These are phyloP conservation scores for Lasioglossum baleicum DNA, from an alignment of 1,140 invertebrate genomes.

Conservation along the genomic window DNA sequence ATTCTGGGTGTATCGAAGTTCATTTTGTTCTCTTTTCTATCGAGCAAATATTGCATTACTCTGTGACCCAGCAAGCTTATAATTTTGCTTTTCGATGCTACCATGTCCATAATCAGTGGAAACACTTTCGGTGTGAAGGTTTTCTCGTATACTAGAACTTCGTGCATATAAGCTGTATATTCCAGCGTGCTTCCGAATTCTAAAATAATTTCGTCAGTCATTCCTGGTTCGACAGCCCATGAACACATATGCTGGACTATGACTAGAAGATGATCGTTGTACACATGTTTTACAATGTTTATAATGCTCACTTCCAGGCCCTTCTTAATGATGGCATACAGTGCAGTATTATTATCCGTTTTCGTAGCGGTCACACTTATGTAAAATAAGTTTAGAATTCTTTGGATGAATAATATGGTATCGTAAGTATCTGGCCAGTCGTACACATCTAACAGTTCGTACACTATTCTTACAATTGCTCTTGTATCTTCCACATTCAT, in stretches of 20 bases:
- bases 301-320: conserved; percentile 76
- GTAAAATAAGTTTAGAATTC: conserved; percentile 78
- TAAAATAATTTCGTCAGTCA: conserved; percentile 73
- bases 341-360: conserved; percentile 1
- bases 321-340: conserved; percentile 59
- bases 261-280: conserved; percentile 72
- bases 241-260: conserved; percentile 74
- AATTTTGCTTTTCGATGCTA: conserved; percentile 75
- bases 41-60: conserved; percentile 80
- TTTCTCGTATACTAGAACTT: conserved; percentile 71
- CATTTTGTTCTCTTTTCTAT: conserved; percentile 78
- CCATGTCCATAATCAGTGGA: conserved; percentile 77
- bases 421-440: conserved; percentile 78
- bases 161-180: conserved; percentile 78
- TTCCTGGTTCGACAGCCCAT: conserved; percentile 68
- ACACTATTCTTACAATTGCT: conserved; percentile 75
- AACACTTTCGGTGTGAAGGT: conserved; percentile 77
- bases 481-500: conserved; percentile 42
- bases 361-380: conserved; percentile 69
- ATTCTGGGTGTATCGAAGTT: conserved; percentile 79
- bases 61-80: conserved; percentile 80
- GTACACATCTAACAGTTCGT: conserved; percentile 76
- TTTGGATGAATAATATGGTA: conserved; percentile 71
- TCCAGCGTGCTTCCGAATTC: conserved; percentile 79
- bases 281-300: conserved; percentile 73